Conservation (phyloP, 2,113 vertebrate species). For the Myrmecobius fasciatus region DNA sequence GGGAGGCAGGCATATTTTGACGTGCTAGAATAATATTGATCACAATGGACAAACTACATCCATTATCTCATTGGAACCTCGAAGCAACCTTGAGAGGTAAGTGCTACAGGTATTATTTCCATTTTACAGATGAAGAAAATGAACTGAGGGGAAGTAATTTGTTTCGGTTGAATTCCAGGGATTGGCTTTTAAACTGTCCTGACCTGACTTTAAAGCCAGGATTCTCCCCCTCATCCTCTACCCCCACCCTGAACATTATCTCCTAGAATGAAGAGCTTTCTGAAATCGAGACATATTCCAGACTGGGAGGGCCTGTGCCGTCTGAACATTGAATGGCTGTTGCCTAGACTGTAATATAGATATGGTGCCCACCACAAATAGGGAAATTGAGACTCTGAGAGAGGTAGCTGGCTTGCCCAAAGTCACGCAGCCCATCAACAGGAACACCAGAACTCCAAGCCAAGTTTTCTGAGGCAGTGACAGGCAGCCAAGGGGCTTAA, state of each 20-base stretch:
- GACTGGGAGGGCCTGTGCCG: background rate
- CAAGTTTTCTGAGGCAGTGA: background rate
- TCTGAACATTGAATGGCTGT: background rate
- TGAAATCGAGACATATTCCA: background rate
- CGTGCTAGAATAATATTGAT: too few relatives aligned
- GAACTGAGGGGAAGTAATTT: background rate
- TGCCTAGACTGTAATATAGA: background rate
- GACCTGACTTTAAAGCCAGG: background rate
- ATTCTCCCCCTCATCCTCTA: too few relatives aligned
- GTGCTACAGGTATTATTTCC: background rate
- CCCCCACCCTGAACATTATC: background rate
- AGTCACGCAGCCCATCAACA: background rate
- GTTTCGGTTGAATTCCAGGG: background rate
- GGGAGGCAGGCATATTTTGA: background rate
- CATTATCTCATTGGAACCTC: background rate
- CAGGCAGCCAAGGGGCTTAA: background rate
- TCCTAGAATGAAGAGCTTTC: background rate
- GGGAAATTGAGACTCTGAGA: background rate
- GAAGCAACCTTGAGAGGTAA: background rate
- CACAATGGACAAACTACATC: background rate
- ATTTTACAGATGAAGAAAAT: background rate
- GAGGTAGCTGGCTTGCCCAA: fast-evolving
- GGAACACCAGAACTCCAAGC: fast-evolving
- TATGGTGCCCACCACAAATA: background rate
- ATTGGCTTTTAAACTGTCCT: background rate